A percentile compares a stretch with the other conserved stretches of the same genome.
These are phyloP conservation scores for Amphimallon solstitiale DNA, from an alignment of 2,888 invertebrate species.

Conservation along the genomic window DNA sequence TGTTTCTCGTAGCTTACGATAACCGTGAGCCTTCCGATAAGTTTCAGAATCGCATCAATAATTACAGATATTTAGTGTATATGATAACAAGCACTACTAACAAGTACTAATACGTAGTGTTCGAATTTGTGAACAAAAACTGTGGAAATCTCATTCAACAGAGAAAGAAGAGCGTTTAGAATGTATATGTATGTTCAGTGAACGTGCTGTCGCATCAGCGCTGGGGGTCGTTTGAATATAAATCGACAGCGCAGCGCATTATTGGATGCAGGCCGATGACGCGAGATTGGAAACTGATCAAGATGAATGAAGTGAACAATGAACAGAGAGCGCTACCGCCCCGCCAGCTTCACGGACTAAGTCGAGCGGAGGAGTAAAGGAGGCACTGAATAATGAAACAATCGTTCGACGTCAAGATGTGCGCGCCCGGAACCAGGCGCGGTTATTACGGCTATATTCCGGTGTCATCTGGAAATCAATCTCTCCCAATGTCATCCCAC, in stretches of 20 bases:
- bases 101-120: no score
- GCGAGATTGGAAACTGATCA: constrained; percentile 59
- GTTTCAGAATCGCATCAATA: no score
- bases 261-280: constrained; percentile 53
- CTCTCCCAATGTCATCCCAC: constrained; percentile 8
- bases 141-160: background rate
- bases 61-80: no score
- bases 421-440: constrained; percentile 16
- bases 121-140: no score
- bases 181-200: constrained; percentile 11
- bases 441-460: constrained; percentile 25
- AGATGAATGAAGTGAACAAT: constrained; percentile 56
- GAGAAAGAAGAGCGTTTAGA: background rate
- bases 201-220: constrained; percentile 35
- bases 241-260: constrained; percentile 50
- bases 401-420: constrained; percentile 37
- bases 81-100: no score
- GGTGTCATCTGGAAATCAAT: constrained; percentile 18
- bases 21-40: no score
- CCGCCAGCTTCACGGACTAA: background rate
- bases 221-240: constrained; percentile 50
- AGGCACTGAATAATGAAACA: constrained; percentile 50
- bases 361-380: constrained; percentile 27
- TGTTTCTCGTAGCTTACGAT: no score
- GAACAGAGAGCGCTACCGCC: constrained; percentile 16